Evolutionary conservation across 2,797 vertebrate genomes (phyloP), one percentile per base, ranked within the genome.

Genomic region (Echeneis naucrates): DNA sequence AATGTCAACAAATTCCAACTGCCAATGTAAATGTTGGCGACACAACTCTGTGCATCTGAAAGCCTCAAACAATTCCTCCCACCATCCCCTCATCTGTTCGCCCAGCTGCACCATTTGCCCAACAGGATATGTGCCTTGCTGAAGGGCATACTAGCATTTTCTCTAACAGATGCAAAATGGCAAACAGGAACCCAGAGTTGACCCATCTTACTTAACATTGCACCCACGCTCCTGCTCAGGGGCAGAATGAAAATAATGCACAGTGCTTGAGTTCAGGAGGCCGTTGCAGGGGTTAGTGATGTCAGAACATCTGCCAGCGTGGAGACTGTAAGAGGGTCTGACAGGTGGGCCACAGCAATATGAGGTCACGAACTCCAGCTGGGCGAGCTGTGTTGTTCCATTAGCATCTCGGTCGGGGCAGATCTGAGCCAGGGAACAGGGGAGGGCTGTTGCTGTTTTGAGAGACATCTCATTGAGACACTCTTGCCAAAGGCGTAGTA

Each of bases 321-420:
- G 58, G 77, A 91, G 92, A 88, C 73, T 59, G 58, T 89, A 91
- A 89, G 87, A 84, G 72, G 80, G 78, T 88, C 85, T 91, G 90
- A 93, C 92, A 93, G 92, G 91, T 93, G 92, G 88, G 86, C 85
- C 82, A 72, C 79, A 74, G 81, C 19, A 69, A 83, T 86, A 77
- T 82, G 82, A 90, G 91, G 89, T 92, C 90, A 88, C 77, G 86
- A 93, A 90, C 91, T 89, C 86, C 80, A 90, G 87, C 88, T 88
- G 90, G 82, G 88, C 54, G 76, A 77, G 75, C 87, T 82, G 86
- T 87, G 88, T 73, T 84, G 81, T 88, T 91, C 83, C 86, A 87
- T 91, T 89, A 87, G 84, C 21, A 40, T 88, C 85, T 89, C 72
- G 51, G 82, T 72, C 37, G 71, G 81, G 75, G 80, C 66, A 63